These are phyloP conservation scores for Tetheella fluctuosa DNA, from an alignment of 2,888 invertebrate species.

Conservation along the genomic window DNA sequence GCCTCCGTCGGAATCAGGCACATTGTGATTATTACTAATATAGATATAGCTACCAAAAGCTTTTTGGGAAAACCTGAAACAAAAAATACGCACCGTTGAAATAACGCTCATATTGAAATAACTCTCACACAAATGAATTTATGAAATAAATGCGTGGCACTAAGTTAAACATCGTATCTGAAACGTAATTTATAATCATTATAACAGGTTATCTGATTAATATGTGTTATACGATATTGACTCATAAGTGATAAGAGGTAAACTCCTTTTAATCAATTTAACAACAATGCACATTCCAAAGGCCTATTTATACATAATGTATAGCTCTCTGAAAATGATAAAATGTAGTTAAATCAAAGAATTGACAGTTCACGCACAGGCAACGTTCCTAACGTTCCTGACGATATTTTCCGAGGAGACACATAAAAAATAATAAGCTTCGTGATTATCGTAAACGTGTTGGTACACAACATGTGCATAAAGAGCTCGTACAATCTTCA, in stretches of 20 bases:
- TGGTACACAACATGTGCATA: slow-evolving; percentile 44
- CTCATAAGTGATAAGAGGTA: slow-evolving; percentile 21
- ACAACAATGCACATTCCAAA: not conserved
- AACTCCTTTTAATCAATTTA: slow-evolving; percentile 14
- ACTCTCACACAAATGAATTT: not conserved
- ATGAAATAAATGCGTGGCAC: not conserved
- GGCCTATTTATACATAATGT: not conserved
- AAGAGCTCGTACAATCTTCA: slow-evolving; percentile 59
- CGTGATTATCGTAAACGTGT: slow-evolving; percentile 63
- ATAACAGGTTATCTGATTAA: slow-evolving; percentile 16
- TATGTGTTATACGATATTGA: slow-evolving; percentile 14
- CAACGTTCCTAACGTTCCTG: slow-evolving; percentile 39
- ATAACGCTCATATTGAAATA: not conserved
- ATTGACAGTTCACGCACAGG: slow-evolving; percentile 24
- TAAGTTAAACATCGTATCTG: not conserved
- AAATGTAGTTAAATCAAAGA: not conserved
- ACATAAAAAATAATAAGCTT: slow-evolving; percentile 82
- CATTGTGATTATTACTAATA: slow-evolving; percentile 74
- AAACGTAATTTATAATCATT: not conserved
- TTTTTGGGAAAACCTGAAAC: slow-evolving; percentile 81
- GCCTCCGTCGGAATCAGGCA: slow-evolving; percentile 71
- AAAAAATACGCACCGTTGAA: slow-evolving; percentile 34
- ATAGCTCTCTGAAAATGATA: not conserved
- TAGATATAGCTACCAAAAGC: slow-evolving; percentile 79
- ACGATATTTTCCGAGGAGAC: slow-evolving; percentile 54